Evolutionary conservation across 2,113 vertebrate species (phyloP).

Genomic region (Chiloscyllium plagiosum): DNA sequence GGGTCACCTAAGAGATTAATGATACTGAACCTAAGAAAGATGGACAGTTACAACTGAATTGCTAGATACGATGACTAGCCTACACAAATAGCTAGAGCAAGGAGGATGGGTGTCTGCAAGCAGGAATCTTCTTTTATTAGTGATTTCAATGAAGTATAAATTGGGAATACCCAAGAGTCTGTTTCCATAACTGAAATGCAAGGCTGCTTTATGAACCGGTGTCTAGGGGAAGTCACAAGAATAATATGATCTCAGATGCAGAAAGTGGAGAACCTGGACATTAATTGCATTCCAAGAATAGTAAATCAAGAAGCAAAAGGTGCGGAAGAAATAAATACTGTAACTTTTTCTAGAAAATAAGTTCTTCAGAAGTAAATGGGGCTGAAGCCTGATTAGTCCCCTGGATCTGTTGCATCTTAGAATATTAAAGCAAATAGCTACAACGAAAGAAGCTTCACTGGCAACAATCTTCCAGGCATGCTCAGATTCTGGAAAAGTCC

Average conservation of each 20-base stretch:
- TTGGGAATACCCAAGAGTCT: neutral
- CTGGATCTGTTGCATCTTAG: too few relatives aligned
- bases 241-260: neutral
- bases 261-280: neutral
- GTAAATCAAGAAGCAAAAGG: too few relatives aligned
- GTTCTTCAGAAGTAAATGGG: too few relatives aligned
- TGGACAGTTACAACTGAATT: neutral
- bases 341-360: too few relatives aligned
- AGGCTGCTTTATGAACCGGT: neutral
- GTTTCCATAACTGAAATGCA: neutral
- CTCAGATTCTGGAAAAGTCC: too few relatives aligned
- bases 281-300: too few relatives aligned
- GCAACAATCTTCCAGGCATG: too few relatives aligned
- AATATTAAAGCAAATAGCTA: too few relatives aligned
- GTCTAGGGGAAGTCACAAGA: neutral
- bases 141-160: neutral
- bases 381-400: too few relatives aligned
- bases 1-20: neutral
- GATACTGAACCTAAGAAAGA: neutral
- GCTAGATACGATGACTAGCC: neutral
- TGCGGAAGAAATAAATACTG: too few relatives aligned
- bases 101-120: neutral
- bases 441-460: too few relatives aligned
- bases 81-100: neutral
- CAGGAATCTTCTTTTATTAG: neutral